Evolutionary conservation across 1,140 invertebrate genomes (phyloP).

Genomic region (Sweltsa coloradensis): DNA sequence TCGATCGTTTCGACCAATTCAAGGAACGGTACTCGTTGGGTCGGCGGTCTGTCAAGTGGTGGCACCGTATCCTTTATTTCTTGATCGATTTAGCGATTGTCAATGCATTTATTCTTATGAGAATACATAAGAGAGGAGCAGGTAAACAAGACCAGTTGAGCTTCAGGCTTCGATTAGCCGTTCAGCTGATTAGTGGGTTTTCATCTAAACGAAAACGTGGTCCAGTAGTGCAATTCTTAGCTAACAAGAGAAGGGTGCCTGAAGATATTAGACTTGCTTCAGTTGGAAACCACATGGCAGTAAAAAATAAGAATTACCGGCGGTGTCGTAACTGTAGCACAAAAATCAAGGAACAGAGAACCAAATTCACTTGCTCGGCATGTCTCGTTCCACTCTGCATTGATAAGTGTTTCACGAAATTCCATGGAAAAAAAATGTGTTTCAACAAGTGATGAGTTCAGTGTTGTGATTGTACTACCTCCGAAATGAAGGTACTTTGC

Average conservation of each 20-base stretch:
- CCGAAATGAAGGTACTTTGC: no score
- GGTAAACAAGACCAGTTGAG: not conserved
- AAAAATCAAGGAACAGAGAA: not conserved
- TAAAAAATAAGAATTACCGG: not conserved
- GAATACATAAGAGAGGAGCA: not conserved
- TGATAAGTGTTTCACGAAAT: not conserved
- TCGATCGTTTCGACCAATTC: conserved; percentile 28
- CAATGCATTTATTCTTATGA: conserved; percentile 21
- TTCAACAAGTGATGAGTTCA: conserved; percentile 67
- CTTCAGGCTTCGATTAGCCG: not conserved
- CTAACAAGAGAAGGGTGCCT: not conserved
- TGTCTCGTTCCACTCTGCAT: conserved; percentile 1
- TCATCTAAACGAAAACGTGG: not conserved
- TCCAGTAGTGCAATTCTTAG: not conserved
- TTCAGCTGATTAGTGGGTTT: not conserved
- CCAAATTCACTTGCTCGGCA: not conserved
- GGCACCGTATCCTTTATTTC: conserved; percentile 26
- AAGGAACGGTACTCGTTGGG: conserved; percentile 24
- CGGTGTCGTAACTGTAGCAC: not conserved
- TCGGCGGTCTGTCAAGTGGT: conserved; percentile 28
- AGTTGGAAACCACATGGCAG: not conserved
- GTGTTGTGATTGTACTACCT: no score
- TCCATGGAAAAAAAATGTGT: conserved; percentile 17
- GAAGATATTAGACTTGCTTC: not conserved
- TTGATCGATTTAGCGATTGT: conserved; percentile 22